Evolutionary conservation across 1,140 invertebrate genomes (phyloP).

Genomic region (Sitodiplosis mosellana): DNA sequence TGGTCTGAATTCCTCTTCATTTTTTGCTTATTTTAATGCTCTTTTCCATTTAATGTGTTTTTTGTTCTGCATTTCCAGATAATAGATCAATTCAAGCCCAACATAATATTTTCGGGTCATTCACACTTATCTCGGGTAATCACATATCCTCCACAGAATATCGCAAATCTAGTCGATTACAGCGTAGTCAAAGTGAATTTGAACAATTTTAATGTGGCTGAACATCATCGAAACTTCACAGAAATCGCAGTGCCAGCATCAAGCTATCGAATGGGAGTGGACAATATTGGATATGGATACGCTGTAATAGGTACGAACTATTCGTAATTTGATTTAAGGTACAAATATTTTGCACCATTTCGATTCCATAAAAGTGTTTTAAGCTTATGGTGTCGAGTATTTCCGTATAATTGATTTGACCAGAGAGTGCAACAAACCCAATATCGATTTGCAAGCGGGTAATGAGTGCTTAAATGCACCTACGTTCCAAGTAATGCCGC

Average conservation of each 20-base stretch:
- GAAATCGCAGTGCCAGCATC: conserved; percentile 82
- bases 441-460: no score
- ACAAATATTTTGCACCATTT: no score
- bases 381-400: no score
- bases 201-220: conserved; percentile 22
- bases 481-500: no score
- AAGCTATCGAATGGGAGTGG: conserved; percentile 84
- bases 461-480: no score
- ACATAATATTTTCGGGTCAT: conserved; percentile 71
- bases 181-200: conserved; percentile 20
- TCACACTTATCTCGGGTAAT: conserved; percentile 45
- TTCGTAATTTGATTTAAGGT: no score
- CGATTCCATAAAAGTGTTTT: no score
- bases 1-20: no score
- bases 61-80: conserved; percentile 29
- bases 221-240: conserved; percentile 46
- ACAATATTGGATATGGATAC: conserved; percentile 65
- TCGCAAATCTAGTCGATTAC: conserved; percentile 24
- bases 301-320: conserved; percentile 63
- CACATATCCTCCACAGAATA: conserved; percentile 18
- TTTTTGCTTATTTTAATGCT: no score
- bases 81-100: conserved; percentile 42
- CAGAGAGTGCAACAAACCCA: no score
- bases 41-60: no score
- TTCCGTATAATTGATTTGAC: no score